These are phyloP conservation scores for Pheosia tremula DNA, from an alignment of 2,888 invertebrate genomes.

Conservation along the genomic window DNA sequence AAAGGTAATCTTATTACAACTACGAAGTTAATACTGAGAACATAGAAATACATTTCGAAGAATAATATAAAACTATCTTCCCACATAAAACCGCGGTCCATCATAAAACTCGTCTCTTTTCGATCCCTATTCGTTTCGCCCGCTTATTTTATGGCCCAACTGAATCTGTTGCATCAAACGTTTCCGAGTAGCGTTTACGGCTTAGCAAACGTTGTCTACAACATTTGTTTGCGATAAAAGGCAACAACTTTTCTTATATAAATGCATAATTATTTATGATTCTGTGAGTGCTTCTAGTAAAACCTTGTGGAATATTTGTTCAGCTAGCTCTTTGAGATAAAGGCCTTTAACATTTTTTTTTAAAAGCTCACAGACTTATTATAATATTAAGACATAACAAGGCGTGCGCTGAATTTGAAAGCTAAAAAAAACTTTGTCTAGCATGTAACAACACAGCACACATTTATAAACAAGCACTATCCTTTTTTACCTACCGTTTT, in stretches of 20 bases:
- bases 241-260: conserved; percentile 13
- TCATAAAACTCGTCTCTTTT: not conserved
- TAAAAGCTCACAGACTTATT: too few species aligned
- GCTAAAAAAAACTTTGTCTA: too few species aligned
- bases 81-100: not conserved
- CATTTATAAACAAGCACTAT: too few species aligned
- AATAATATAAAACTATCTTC: not conserved
- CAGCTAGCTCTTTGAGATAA: too few species aligned
- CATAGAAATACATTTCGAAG: conserved; percentile 1
- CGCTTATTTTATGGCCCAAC: conserved; percentile 18
- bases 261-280: not conserved
- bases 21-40: not conserved
- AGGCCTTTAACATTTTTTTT: too few species aligned
- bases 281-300: conserved; percentile 1
- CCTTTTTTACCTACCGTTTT: too few species aligned
- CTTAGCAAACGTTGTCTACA: conserved; percentile 39
- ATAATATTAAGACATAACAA: too few species aligned
- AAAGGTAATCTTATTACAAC: conserved; percentile 8
- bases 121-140: not conserved
- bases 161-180: conserved; percentile 45
- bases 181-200: conserved; percentile 38
- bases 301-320: too few species aligned
- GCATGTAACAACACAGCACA: too few species aligned
- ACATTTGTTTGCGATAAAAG: conserved; percentile 37
- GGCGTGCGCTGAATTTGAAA: too few species aligned